A percentile compares a stretch with the other conserved stretches of the same genome.
Evolutionary conservation across 2,888 invertebrate genomes (phyloP).

Genomic region (Acronicta alni): DNA sequence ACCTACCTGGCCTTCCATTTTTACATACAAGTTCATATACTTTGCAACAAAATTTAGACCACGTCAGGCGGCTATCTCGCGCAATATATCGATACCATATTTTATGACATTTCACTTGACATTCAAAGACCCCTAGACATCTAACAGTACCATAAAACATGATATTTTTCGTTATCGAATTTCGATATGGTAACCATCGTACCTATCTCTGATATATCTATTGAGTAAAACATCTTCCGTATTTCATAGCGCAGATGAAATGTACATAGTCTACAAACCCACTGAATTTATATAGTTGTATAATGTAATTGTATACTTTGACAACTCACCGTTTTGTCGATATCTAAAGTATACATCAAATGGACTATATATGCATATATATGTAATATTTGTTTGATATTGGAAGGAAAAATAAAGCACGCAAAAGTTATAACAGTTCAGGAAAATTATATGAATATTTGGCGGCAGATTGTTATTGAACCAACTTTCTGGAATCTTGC

Average conservation of each 20-base stretch:
- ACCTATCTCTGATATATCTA: background rate
- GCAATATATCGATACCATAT: background rate
- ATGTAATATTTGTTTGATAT: slow-evolving; percentile 6
- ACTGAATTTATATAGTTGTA: too few species aligned
- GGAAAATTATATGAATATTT: slow-evolving; percentile 15
- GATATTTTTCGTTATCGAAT: slow-evolving; percentile 18
- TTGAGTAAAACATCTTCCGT: too few species aligned
- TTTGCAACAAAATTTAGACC: background rate
- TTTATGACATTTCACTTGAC: slow-evolving; percentile 17
- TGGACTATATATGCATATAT: background rate
- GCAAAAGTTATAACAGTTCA: slow-evolving; percentile 2
- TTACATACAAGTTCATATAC: background rate
- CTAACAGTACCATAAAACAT: slow-evolving; percentile 21
- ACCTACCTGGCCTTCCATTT: background rate
- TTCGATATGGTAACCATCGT: slow-evolving; percentile 14
- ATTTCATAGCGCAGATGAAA: too few species aligned
- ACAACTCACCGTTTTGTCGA: background rate
- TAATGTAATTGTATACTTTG: too few species aligned
- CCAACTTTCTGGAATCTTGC: slow-evolving; percentile 13
- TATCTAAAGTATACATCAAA: background rate
- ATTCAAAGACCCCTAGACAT: slow-evolving; percentile 13
- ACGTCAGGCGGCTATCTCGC: slow-evolving; percentile 6
- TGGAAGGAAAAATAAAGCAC: background rate
- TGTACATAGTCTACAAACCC: too few species aligned
- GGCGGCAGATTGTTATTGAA: slow-evolving; percentile 7